Evolutionary conservation across 2,113 vertebrate genomes (phyloP).

Genomic region (Centropus bengalensis): DNA sequence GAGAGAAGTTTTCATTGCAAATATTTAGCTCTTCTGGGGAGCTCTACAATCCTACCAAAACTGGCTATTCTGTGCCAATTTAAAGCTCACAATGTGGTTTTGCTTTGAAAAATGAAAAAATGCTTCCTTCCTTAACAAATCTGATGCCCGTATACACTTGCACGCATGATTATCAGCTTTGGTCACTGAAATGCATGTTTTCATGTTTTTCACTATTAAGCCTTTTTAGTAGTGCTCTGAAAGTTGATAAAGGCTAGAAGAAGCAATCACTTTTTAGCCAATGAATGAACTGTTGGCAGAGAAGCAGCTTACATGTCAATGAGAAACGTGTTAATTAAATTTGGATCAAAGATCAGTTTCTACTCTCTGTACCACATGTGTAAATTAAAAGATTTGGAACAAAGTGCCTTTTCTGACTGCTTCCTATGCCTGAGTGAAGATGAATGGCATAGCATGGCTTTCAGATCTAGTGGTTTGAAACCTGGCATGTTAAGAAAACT

Average conservation of each 20-base stretch:
- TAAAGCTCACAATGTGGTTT: neutral
- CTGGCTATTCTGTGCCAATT: neutral
- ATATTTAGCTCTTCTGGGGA: neutral
- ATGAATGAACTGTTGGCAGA: neutral
- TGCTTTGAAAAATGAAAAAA: neutral
- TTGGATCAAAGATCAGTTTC: constrained; percentile 41
- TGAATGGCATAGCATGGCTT: neutral
- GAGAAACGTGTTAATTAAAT: constrained; percentile 32
- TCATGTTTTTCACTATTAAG: neutral
- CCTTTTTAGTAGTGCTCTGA: neutral
- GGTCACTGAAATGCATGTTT: neutral
- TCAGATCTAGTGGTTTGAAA: neutral
- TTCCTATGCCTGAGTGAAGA: neutral
- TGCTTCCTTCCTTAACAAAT: neutral
- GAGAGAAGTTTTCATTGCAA: neutral
- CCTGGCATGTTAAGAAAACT: neutral
- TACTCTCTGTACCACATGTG: neutral
- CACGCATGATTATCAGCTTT: neutral
- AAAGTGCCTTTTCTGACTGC: neutral
- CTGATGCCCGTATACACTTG: neutral
- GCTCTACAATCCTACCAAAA: neutral
- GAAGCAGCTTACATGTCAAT: neutral
- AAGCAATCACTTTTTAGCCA: neutral
- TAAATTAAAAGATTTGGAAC: neutral
- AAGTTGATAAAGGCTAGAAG: neutral